Conservation (phyloP, 2,888 invertebrate species). For the Lepeophtheirus nordmannii region DNA sequence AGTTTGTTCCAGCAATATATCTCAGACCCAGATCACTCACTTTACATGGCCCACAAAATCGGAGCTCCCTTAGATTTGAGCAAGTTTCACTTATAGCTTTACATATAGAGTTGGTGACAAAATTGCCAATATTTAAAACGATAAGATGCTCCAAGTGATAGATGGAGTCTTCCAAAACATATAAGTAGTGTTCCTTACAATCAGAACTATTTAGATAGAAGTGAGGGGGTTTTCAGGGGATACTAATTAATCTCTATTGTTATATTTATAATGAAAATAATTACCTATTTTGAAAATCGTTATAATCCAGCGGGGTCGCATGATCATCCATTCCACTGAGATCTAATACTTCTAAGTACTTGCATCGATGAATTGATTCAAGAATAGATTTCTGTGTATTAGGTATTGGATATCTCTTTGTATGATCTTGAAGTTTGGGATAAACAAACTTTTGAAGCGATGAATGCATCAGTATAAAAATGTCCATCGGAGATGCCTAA, state of each 20-base stretch:
- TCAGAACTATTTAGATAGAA: neutral
- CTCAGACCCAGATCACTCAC: constrained; percentile 4
- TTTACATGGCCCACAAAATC: neutral
- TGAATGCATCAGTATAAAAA: constrained; percentile 18
- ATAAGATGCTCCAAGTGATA: constrained; percentile 7
- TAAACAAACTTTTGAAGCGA: neutral
- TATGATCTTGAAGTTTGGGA: neutral
- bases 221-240: neutral
- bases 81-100: constrained; percentile 9
- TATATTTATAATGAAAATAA: neutral
- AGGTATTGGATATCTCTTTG: neutral
- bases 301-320: constrained; percentile 11
- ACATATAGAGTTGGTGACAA: constrained; percentile 15
- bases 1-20: constrained; percentile 6
- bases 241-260: neutral
- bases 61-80: constrained; percentile 7
- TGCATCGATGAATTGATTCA: constrained; percentile 11
- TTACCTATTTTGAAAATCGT: constrained; percentile 15
- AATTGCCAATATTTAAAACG: constrained; percentile 13
- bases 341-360: constrained; percentile 13
- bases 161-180: constrained; percentile 10
- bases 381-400: constrained; percentile 5
- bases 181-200: neutral
- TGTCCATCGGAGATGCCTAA: constrained; percentile 21
- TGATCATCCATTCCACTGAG: constrained; percentile 12